phyloP scores from a whole-genome alignment of 2,797 vertebrate genomes.

The Carduelis carduelis region DNA sequence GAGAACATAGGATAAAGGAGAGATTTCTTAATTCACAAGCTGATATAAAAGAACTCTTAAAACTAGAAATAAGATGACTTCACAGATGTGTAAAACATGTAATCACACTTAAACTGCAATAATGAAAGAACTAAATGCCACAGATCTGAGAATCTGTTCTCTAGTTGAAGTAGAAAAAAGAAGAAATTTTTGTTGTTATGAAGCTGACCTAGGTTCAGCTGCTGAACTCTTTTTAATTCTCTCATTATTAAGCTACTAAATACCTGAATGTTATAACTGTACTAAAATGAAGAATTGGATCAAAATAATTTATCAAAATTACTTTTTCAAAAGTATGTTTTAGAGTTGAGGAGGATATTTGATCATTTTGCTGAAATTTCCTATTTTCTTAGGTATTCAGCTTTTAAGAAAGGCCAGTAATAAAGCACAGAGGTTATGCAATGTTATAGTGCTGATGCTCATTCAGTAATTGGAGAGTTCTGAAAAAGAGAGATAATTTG shows the following conservation, averaged over 20 bases:
- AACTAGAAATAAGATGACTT: neutral
- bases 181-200: constrained; percentile 22
- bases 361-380: neutral
- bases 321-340: neutral
- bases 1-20: neutral
- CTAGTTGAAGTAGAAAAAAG: constrained; percentile 10
- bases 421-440: constrained; percentile 7
- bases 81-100: neutral
- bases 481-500: constrained; percentile 29
- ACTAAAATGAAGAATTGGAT: constrained; percentile 40
- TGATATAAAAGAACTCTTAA: neutral
- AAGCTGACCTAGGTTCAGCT: constrained; percentile 43
- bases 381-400: constrained; percentile 41
- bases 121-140: constrained; percentile 42
- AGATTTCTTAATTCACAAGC: neutral
- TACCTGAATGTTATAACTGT: constrained; percentile 31
- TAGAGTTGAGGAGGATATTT: constrained; percentile 23
- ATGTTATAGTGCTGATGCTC: neutral
- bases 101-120: constrained; percentile 36
- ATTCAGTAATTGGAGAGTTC: constrained; percentile 38
- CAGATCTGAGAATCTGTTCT: neutral
- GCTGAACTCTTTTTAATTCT: constrained; percentile 44
- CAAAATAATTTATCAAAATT: neutral
- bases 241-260: constrained; percentile 53
- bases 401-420: constrained; percentile 26